Conservation (phyloP, 2,888 invertebrate genomes). For the Fabriciana adippe region DNA sequence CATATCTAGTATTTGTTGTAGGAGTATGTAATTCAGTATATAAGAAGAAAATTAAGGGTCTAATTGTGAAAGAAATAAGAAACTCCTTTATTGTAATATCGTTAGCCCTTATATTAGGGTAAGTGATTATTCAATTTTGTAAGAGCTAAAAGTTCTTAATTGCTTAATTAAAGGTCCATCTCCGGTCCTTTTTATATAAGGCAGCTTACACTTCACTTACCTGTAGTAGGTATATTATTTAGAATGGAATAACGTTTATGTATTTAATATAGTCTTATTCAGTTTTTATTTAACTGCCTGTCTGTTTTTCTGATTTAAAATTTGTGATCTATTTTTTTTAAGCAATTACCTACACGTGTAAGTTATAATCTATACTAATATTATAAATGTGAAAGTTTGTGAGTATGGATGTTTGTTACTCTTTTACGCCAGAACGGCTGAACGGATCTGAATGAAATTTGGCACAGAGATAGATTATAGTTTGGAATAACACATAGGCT, state of each 20-base stretch:
- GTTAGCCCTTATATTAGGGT: conserved; percentile 16
- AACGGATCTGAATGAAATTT: no score
- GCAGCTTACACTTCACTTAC: background rate
- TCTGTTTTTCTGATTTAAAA: no score
- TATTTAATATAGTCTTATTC: background rate
- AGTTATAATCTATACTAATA: no score
- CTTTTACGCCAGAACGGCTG: no score
- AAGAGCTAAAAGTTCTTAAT: conserved; percentile 28
- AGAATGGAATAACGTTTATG: background rate
- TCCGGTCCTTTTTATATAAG: conserved; percentile 24
- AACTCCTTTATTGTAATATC: conserved; percentile 10
- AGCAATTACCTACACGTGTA: no score
- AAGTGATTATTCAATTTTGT: conserved; percentile 28
- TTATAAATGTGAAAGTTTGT: no score
- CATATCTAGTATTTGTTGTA: no score
- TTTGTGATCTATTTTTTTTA: no score
- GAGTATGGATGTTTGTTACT: no score
- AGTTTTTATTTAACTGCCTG: no score
- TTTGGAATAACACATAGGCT: no score
- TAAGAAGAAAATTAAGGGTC: conserved; percentile 1
- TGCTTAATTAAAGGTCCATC: conserved; percentile 28
- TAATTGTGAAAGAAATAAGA: background rate
- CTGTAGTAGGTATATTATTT: background rate
- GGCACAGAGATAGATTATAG: no score
- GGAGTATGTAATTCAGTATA: background rate